Conservation (phyloP, 2,888 invertebrate species). For the Zygothrica quintamaculata region DNA sequence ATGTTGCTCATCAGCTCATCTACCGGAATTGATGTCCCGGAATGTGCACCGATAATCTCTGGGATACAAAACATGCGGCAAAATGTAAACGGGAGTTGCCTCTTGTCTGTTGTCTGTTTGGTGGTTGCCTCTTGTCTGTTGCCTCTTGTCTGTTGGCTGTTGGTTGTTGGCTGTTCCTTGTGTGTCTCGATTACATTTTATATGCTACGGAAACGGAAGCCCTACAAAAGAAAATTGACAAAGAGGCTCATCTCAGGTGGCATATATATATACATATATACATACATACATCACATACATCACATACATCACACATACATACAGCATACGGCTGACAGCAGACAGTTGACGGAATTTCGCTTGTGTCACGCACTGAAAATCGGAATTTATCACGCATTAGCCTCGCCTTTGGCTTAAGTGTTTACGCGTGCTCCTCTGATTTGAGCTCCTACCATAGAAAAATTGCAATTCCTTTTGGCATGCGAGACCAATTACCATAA, state of each 20-base stretch:
- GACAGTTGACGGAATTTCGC: conserved; percentile 18
- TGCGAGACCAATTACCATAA: conserved; percentile 35
- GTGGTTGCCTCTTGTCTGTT: too few species aligned
- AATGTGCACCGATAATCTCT: conserved; percentile 40
- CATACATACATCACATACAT: background rate
- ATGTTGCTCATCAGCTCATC: conserved; percentile 9
- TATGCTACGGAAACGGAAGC: conserved; percentile 38
- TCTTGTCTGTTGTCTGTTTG: background rate
- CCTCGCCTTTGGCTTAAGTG: conserved; percentile 14
- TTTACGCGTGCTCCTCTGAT: background rate
- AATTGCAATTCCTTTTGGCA: conserved; percentile 18
- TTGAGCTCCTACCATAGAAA: background rate
- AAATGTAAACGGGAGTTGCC: background rate
- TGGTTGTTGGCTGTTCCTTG: conserved; percentile 13
- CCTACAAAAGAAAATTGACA: conserved; percentile 32
- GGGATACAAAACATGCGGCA: conserved; percentile 3
- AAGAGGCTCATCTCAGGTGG: conserved; percentile 12
- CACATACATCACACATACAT: background rate
- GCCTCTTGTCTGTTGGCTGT: background rate
- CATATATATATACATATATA: background rate
- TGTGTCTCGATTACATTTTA: conserved; percentile 24
- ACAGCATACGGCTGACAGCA: background rate
- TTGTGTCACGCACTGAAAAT: conserved; percentile 40
- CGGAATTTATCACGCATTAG: conserved; percentile 49
- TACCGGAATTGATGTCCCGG: conserved; percentile 26